Percentiles rank a stretch among this genome's conserved stretches.
phyloP scores from a whole-genome alignment of 2,113 vertebrate species.

The Chitala chitala region DNA sequence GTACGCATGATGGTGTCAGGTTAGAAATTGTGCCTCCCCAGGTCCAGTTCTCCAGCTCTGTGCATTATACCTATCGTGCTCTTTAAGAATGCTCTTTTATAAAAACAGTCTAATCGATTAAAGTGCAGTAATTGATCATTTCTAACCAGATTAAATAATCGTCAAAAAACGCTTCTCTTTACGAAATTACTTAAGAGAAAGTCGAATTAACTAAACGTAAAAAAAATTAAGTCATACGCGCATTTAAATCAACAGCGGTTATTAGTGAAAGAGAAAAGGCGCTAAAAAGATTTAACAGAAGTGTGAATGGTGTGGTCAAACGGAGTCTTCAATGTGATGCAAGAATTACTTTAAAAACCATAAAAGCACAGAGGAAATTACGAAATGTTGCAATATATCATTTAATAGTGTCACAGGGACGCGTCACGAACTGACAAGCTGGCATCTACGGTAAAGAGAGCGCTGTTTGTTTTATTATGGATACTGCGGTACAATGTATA shows the following conservation, averaged over 20 bases:
- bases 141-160: constrained; percentile 19
- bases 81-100: constrained; percentile 16
- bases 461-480: no score
- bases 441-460: no score
- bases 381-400: no score
- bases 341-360: not conserved
- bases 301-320: constrained; percentile 10
- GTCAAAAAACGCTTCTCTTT: not conserved
- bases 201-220: constrained; percentile 18
- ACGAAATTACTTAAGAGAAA: constrained; percentile 7
- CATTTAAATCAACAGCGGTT: not conserved
- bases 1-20: not conserved
- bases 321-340: constrained; percentile 7
- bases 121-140: constrained; percentile 18
- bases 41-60: no score
- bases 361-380: not conserved
- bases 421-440: no score
- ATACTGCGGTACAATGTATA: no score
- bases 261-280: not conserved
- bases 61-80: no score
- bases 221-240: constrained; percentile 20
- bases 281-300: constrained; percentile 1
- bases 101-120: not conserved
- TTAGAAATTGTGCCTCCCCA: no score
- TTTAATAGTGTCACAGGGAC: no score